Percentiles rank a stretch among this genome's conserved stretches.
phyloP scores from a whole-genome alignment of 2,113 vertebrate genomes.

The Chloroceryle aenea region DNA sequence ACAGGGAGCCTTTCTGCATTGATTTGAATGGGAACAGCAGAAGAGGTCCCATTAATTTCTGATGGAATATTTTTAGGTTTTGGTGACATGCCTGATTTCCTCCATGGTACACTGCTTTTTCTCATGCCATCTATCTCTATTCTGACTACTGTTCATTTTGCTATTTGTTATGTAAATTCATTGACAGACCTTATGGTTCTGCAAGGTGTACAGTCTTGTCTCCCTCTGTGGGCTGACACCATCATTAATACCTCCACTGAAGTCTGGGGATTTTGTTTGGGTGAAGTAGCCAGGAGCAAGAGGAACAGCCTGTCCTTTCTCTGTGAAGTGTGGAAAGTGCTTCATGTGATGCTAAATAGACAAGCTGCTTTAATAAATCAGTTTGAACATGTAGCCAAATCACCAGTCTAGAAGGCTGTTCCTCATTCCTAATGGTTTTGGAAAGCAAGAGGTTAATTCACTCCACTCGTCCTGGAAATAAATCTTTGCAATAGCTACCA shows the following conservation, averaged over 20 bases:
- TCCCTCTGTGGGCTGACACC: not conserved
- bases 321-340: accelerated
- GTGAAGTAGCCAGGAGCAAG: accelerated
- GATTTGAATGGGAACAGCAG: not conserved
- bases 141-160: not conserved
- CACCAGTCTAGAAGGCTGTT: not conserved
- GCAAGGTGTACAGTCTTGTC: not conserved
- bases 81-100: not conserved
- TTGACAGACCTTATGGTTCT: not conserved
- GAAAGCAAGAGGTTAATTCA: not conserved
- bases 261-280: not conserved
- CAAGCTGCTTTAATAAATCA: not conserved
- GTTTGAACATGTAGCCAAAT: not conserved
- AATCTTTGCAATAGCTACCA: not conserved
- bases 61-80: not conserved
- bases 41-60: not conserved
- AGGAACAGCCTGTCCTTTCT: not conserved
- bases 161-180: not conserved
- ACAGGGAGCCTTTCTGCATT: not conserved
- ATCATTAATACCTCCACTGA: not conserved
- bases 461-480: not conserved
- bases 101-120: not conserved
- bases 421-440: not conserved
- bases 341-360: not conserved
- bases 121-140: not conserved